phyloP scores from a whole-genome alignment of 2,888 invertebrate species.

The Drosophila ezoana region DNA sequence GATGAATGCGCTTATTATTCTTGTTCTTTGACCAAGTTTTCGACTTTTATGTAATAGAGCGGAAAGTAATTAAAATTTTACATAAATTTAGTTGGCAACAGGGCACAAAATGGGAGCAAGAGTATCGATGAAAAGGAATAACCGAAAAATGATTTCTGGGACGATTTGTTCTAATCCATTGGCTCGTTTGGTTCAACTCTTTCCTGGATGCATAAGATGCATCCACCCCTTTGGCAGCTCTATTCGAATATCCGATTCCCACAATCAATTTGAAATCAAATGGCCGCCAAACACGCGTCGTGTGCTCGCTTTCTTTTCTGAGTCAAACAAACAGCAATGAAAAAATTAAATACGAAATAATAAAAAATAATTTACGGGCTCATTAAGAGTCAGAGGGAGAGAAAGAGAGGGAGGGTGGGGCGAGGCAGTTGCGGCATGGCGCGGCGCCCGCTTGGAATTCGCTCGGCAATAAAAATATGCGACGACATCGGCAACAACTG shows the following conservation, averaged over 20 bases:
- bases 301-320: conserved; percentile 7
- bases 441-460: conserved; percentile 54
- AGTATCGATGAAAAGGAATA: too few relatives aligned
- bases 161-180: neutral
- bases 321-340: conserved; percentile 66
- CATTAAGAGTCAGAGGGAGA: conserved; percentile 63
- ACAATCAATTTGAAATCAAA: conserved; percentile 69
- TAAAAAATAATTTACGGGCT: conserved; percentile 80
- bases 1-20: neutral
- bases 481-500: conserved; percentile 31
- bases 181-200: neutral
- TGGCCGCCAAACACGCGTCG: conserved; percentile 66
- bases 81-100: conserved; percentile 54
- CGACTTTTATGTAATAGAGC: conserved; percentile 60
- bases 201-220: conserved; percentile 23
- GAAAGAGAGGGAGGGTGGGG: conserved; percentile 3
- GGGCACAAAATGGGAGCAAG: conserved; percentile 24
- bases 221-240: conserved; percentile 27
- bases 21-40: conserved; percentile 24
- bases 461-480: conserved; percentile 50
- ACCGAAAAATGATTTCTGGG: too few relatives aligned
- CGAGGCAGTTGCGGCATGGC: conserved; percentile 2
- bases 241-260: conserved; percentile 51
- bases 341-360: conserved; percentile 81
- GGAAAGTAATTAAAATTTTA: conserved; percentile 68